Base-by-base conservation (phyloP, 2,888 invertebrate genomes). In the Diarsia rubi region DNA sequence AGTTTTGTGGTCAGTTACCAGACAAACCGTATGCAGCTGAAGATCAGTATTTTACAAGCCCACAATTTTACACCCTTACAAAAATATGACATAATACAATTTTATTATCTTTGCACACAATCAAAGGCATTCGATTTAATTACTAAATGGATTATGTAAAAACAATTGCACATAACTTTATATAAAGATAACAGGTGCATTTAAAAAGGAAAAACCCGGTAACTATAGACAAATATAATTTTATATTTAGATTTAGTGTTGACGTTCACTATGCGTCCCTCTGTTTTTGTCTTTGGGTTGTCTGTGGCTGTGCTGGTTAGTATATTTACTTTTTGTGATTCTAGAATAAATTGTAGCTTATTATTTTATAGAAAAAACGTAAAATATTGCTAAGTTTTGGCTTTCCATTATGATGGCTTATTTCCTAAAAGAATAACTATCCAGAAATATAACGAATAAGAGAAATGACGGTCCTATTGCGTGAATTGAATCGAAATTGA, bases 291-390 rank as follows among this genome's bases (percentile, higher is more conserved):
- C 12, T 78, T 82, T 69, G 78, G 74, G 1, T 54, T 85, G 6
- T 85, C 76, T 21, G 44, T 82, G 24, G 73, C 63, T 16, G 78
- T 81, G 0, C 69, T 87, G 87, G 87, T 87, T 75, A 69, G 88
- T 88, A 80, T 60, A 14, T n/a, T 31, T 31, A 54, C 2, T 44
- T 45, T 31, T 59, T 24, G 57, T 6, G 37, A n/a, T n/a, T n/a
- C n/a, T n/a, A n/a, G n/a, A n/a, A n/a, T n/a, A n/a, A n/a, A n/a
- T n/a, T n/a, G n/a, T n/a, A n/a, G n/a, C n/a, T n/a, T n/a, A n/a
- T n/a, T n/a, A n/a, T n/a, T n/a, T n/a, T n/a, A n/a, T n/a, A n/a
- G n/a, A n/a, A n/a, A n/a, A n/a, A n/a, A n/a, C n/a, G n/a, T n/a
- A n/a, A n/a, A n/a, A n/a, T n/a, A n/a, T n/a, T n/a, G n/a, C n/a